These are phyloP conservation scores for Idaea straminata DNA, from an alignment of 2,888 invertebrate genomes.

Conservation along the genomic window DNA sequence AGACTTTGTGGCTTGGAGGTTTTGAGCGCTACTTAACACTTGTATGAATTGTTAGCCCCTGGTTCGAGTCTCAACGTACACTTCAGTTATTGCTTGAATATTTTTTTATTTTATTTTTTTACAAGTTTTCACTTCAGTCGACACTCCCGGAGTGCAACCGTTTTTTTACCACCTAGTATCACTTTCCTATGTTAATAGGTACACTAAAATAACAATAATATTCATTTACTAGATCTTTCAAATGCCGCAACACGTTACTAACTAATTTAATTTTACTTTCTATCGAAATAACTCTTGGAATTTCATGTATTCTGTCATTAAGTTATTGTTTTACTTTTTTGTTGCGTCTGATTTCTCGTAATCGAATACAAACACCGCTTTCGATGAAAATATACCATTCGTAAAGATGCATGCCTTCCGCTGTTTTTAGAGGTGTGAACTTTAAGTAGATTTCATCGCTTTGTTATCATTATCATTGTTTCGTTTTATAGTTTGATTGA, in stretches of 20 bases:
- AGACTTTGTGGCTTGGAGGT: too few species aligned
- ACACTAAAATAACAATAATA: too few species aligned
- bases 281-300: background rate
- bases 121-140: too few species aligned
- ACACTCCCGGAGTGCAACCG: too few species aligned
- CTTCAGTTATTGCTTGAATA: too few species aligned
- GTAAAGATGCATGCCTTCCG: constrained; percentile 19
- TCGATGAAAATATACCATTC: constrained; percentile 29
- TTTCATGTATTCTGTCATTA: constrained; percentile 2
- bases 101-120: too few species aligned
- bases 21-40: too few species aligned
- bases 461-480: background rate
- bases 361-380: constrained; percentile 26
- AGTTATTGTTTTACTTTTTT: constrained; percentile 47
- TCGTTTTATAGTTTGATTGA: background rate
- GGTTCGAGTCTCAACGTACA: too few species aligned
- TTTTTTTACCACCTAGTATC: too few species aligned
- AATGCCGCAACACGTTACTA: background rate
- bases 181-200: too few species aligned
- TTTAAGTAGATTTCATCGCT: background rate
- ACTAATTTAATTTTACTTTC: background rate
- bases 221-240: background rate
- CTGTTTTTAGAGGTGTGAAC: background rate
- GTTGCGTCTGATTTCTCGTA: constrained; percentile 34
- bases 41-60: too few species aligned